These are phyloP conservation scores for Anas flavirostris DNA, from an alignment of 2,797 vertebrate genomes.

Conservation along the genomic window DNA sequence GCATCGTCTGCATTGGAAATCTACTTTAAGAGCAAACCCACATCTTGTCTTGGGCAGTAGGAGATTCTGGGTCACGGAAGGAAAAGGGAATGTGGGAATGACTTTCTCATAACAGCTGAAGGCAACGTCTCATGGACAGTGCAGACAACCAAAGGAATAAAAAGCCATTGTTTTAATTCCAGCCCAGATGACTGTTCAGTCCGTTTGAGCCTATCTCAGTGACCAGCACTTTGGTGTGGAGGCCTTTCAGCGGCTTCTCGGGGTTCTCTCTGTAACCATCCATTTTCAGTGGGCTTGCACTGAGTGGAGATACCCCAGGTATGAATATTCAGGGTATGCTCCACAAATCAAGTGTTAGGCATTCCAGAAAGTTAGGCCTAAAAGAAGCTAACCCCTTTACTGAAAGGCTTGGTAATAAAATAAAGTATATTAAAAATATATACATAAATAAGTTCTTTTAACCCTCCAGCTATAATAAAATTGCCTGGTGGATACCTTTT, in stretches of 20 bases:
- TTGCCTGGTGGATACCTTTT: conserved; percentile 21
- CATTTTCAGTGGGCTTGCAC: not conserved
- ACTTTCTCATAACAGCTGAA: not conserved
- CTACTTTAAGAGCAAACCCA: not conserved
- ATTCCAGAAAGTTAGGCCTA: conserved; percentile 13
- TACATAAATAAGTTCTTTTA: conserved; percentile 20
- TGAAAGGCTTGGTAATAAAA: conserved; percentile 35
- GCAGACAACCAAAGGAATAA: not conserved
- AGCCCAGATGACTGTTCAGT: not conserved
- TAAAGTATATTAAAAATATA: too few relatives aligned
- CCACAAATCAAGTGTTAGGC: not conserved
- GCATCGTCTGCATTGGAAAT: not conserved
- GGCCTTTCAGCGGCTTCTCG: not conserved
- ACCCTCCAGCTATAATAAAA: conserved; percentile 1
- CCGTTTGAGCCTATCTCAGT: not conserved
- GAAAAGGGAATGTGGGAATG: not conserved
- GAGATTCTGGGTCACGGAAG: not conserved
- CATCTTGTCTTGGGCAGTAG: not conserved
- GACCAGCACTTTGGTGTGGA: not conserved
- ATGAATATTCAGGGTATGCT: not conserved
- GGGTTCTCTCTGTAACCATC: not conserved
- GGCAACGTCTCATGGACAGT: not conserved
- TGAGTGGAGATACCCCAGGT: not conserved
- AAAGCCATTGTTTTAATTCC: not conserved
- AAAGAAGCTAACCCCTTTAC: conserved; percentile 38